Percentiles rank a stretch among this genome's conserved stretches.
These are phyloP conservation scores for Polymixis flavicincta DNA, from an alignment of 2,888 invertebrate species.

Conservation along the genomic window DNA sequence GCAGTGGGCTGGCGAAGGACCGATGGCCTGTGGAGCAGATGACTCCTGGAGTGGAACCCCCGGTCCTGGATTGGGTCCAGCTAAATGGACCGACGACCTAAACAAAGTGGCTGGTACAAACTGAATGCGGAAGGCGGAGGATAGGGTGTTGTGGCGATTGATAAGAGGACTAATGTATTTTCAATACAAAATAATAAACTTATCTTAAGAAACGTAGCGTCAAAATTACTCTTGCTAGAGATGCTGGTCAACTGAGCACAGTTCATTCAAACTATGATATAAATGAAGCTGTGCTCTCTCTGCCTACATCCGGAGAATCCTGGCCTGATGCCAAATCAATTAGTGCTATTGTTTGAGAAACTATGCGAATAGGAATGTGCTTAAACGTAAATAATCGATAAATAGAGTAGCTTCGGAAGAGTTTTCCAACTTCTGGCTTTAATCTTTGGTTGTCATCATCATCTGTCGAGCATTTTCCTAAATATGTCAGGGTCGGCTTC, in stretches of 20 bases:
- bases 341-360: slow-evolving; percentile 48
- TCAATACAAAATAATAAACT: background rate
- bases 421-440: background rate
- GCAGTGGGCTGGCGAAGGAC: too few species aligned
- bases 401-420: slow-evolving; percentile 7
- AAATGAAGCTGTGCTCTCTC: slow-evolving; percentile 9
- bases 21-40: too few species aligned
- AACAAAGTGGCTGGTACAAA: too few species aligned
- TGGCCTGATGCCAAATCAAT: slow-evolving; percentile 50
- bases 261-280: slow-evolving; percentile 21
- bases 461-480: too few species aligned
- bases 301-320: slow-evolving; percentile 15
- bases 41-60: too few species aligned
- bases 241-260: background rate
- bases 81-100: too few species aligned
- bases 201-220: background rate
- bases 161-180: background rate
- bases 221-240: background rate
- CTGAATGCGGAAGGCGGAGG: too few species aligned
- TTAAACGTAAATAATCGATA: slow-evolving; percentile 8
- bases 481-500: background rate
- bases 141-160: too few species aligned
- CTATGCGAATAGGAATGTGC: slow-evolving; percentile 28
- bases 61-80: too few species aligned
- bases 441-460: background rate